Evolutionary conservation across 2,888 invertebrate species (phyloP).

Genomic region (Lasioglossum vierecki): DNA sequence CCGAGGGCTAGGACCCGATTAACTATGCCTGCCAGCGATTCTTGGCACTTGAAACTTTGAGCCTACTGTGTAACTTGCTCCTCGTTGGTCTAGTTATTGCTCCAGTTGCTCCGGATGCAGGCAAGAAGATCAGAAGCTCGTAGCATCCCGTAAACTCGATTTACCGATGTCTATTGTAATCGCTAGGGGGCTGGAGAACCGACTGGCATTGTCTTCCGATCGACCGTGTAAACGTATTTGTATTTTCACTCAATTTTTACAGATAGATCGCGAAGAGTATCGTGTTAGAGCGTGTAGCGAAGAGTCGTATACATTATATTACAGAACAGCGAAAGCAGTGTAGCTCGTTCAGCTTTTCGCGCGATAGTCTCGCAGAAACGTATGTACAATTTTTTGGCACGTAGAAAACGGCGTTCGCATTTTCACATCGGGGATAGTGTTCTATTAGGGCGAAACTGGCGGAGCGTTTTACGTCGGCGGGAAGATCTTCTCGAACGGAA

Average conservation of each 20-base stretch:
- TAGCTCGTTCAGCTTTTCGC: background rate
- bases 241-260: conserved; percentile 1
- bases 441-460: background rate
- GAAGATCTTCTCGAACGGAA: conserved; percentile 89
- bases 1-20: background rate
- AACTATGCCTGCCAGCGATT: background rate
- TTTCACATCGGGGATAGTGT: background rate
- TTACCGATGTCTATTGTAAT: background rate
- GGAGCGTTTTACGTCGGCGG: conserved; percentile 66
- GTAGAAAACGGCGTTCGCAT: background rate
- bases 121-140: background rate
- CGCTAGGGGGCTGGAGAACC: background rate
- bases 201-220: background rate
- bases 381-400: conserved; percentile 50
- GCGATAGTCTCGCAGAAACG: background rate
- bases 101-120: background rate
- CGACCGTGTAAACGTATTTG: background rate
- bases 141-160: background rate
- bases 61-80: background rate
- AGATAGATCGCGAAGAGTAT: background rate
- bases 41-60: background rate
- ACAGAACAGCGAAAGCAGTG: background rate
- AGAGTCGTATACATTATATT: background rate
- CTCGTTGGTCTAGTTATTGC: background rate
- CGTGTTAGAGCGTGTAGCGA: background rate